Base-by-base conservation (phyloP, 2,113 vertebrate genomes). In the Loxodonta africana region DNA sequence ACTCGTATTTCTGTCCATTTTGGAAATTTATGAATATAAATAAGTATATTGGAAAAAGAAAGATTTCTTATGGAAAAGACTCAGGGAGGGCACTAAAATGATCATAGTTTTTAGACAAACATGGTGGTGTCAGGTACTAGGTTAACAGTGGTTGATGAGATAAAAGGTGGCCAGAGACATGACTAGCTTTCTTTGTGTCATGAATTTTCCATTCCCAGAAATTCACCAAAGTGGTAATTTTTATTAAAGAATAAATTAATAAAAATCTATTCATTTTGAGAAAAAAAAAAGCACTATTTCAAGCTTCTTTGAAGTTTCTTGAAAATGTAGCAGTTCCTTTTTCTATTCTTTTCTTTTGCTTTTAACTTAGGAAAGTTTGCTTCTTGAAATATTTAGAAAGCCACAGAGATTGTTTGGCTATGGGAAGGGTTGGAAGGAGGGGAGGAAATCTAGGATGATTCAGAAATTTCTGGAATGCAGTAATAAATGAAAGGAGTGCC, bases 401-500 rank as follows among this genome's bases (percentile, higher is more conserved):
- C 78, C 18, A 63, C 41, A 6, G 25, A 63, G 1, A 18, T 33
- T 74, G 57, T 37, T 57, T 73, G 8, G 2, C 23, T 12, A 51
- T 37, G 23, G 14, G 3, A 37, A 1, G n/a, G 5, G 1, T 37
- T 2, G 25, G 25, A 62, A 21, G 44, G 46, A 23, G 17, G 44
- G 33, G 10, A 74, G 1, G 15, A 44, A 57, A 63, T 30, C 4
- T 83, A 28, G 3, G 11, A 15, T 26, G 37, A 53, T 11, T 30
- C 2, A 11, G 1, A 76, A 6, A 2, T 46, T 82, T 57, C 20
- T 67, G 44, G 4, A n/a, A n/a, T 7, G 9, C 37, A 44, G 17
- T 0, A 80, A 0, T n/a, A 18, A 63, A 23, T 0, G 8, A 23
- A 23, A 23, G 21, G 62, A 1, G 8, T 28, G 9, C 4, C 63